Conservation (phyloP, 2,113 vertebrate genomes). For the Nicator chloris region DNA sequence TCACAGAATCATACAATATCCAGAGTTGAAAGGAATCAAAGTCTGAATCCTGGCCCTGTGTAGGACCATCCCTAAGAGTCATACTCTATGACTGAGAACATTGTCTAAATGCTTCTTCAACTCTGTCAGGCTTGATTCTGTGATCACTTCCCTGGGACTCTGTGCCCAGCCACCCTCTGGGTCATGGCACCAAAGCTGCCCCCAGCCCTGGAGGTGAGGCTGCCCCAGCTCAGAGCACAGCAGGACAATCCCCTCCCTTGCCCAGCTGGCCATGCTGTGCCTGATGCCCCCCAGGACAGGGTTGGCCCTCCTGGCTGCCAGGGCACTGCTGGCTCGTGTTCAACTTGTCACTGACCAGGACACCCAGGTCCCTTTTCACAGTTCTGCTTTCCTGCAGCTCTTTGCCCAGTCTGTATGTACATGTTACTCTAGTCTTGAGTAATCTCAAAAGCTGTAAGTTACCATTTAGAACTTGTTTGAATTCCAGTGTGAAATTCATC, state of each 20-base stretch:
- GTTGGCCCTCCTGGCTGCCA: neutral
- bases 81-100: neutral
- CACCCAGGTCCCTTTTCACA: fast-evolving
- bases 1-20: neutral
- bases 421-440: neutral
- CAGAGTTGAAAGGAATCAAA: neutral
- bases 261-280: fast-evolving
- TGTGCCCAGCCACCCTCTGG: neutral
- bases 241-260: neutral
- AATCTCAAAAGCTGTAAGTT: neutral
- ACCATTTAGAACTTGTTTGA: neutral
- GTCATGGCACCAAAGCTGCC: neutral
- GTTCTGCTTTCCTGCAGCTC: neutral
- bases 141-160: neutral
- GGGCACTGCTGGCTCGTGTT: fast-evolving
- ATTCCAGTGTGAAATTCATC: neutral
- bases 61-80: neutral
- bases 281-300: neutral
- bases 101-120: neutral
- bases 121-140: neutral
- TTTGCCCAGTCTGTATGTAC: neutral
- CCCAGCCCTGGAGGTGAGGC: neutral
- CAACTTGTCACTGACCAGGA: fast-evolving
- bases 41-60: neutral
- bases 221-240: fast-evolving